These are phyloP conservation scores for Anoplolepis gracilipes DNA, from an alignment of 1,140 invertebrate genomes.

Conservation along the genomic window DNA sequence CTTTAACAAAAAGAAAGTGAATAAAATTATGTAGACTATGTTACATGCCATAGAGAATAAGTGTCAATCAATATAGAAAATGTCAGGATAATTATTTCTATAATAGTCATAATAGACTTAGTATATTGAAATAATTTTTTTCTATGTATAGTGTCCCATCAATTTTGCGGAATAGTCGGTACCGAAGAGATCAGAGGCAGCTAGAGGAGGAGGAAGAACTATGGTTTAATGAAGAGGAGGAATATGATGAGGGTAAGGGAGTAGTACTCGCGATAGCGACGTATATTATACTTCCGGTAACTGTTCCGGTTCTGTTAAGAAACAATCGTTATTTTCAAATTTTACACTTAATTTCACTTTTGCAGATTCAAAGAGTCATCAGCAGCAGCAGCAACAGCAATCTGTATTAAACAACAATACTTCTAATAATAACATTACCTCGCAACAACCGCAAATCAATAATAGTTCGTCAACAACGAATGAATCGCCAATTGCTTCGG, in stretches of 20 bases:
- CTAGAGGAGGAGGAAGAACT: constrained; percentile 99
- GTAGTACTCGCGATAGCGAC: constrained; percentile 86
- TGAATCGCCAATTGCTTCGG: constrained; percentile 81
- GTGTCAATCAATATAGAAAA: constrained; percentile 1
- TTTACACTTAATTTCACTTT: constrained; percentile 80
- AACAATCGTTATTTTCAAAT: constrained; percentile 84
- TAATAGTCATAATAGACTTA: constrained; percentile 13
- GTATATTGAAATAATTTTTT: constrained; percentile 13
- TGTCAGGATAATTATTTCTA: neutral
- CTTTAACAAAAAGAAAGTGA: neutral
- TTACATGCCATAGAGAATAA: neutral
- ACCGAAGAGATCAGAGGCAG: constrained; percentile 95
- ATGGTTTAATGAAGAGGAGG: constrained; percentile 99
- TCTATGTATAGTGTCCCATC: constrained; percentile 88
- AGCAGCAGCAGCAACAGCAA: constrained; percentile 81
- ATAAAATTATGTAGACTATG: neutral
- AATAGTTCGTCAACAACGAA: constrained; percentile 82
- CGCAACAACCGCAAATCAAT: constrained; percentile 81
- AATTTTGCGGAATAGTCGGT: constrained; percentile 92
- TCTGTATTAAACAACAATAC: constrained; percentile 86
- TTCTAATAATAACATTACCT: constrained; percentile 80
- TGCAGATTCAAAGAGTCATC: constrained; percentile 81
- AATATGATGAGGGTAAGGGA: constrained; percentile 94
- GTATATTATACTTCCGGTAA: constrained; percentile 80
- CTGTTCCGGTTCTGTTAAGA: constrained; percentile 81